These are phyloP conservation scores for Pristionchus arcanus DNA, from an alignment of 2,888 invertebrate species.

Conservation along the genomic window DNA sequence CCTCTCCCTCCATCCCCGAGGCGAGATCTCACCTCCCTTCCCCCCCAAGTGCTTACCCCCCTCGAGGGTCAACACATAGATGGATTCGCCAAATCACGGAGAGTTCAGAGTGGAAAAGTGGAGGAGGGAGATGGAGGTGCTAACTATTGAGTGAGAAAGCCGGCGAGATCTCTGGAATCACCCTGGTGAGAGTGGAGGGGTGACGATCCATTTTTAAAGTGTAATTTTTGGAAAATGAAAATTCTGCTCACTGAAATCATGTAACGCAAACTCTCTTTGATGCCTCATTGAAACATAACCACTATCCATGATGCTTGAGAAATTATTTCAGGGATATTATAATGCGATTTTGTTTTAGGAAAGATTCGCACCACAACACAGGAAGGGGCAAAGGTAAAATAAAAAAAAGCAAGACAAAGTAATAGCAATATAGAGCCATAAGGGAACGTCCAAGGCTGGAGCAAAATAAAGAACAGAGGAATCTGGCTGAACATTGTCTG, in stretches of 20 bases:
- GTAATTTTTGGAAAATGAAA: too few relatives aligned
- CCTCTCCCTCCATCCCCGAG: background rate
- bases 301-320: too few relatives aligned
- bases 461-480: background rate
- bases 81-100: conserved; percentile 34
- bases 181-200: background rate
- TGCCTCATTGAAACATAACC: too few relatives aligned
- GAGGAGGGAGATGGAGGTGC: background rate
- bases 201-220: too few relatives aligned
- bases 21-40: background rate
- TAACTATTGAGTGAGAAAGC: background rate
- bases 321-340: too few relatives aligned
- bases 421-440: background rate
- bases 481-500: background rate
- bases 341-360: too few relatives aligned
- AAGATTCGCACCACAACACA: too few relatives aligned
- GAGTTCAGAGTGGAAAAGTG: conserved; percentile 3
- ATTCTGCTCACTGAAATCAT: background rate
- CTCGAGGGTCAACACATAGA: conserved; percentile 5
- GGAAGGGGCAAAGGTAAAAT: too few relatives aligned
- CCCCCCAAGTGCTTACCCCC: conserved; percentile 12
- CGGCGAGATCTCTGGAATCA: background rate
- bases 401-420: too few relatives aligned
- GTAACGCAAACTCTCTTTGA: too few relatives aligned
- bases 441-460: background rate